A percentile compares a stretch with the other conserved stretches of the same genome.
These are phyloP conservation scores for Ailurus styani DNA, from an alignment of 2,113 vertebrate species.

Conservation along the genomic window DNA sequence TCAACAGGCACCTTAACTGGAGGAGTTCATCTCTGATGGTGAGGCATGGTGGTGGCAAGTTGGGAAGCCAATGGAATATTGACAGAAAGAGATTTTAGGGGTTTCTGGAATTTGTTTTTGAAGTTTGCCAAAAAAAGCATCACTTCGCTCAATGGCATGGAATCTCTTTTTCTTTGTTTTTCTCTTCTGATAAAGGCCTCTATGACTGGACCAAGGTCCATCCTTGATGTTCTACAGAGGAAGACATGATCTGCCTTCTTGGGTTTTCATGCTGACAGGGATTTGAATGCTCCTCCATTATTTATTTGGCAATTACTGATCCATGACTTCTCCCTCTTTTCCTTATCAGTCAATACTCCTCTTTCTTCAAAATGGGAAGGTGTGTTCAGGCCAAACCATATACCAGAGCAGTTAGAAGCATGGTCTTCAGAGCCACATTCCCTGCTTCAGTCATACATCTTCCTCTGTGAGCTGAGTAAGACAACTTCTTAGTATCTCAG, in stretches of 20 bases:
- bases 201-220: not conserved
- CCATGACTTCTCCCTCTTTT: not conserved
- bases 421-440: not conserved
- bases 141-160: not conserved
- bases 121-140: not conserved
- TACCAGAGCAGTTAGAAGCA: not conserved
- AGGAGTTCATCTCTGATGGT: not conserved
- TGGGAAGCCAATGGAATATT: not conserved
- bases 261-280: not conserved
- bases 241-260: not conserved
- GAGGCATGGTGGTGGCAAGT: too few relatives aligned
- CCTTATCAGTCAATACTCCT: not conserved
- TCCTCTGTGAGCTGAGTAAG: not conserved
- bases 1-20: not conserved
- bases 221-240: not conserved
- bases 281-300: not conserved
- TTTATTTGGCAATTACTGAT: not conserved
- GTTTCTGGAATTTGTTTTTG: not conserved
- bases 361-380: not conserved
- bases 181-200: not conserved
- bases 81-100: not conserved
- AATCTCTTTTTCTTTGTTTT: not conserved
- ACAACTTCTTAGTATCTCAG: not conserved
- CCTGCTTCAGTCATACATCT: not conserved
- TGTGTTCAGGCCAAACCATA: not conserved